A percentile compares a stretch with the other conserved stretches of the same genome.
These are phyloP conservation scores for Bombyx huttoni DNA, from an alignment of 2,888 invertebrate species.

Conservation along the genomic window DNA sequence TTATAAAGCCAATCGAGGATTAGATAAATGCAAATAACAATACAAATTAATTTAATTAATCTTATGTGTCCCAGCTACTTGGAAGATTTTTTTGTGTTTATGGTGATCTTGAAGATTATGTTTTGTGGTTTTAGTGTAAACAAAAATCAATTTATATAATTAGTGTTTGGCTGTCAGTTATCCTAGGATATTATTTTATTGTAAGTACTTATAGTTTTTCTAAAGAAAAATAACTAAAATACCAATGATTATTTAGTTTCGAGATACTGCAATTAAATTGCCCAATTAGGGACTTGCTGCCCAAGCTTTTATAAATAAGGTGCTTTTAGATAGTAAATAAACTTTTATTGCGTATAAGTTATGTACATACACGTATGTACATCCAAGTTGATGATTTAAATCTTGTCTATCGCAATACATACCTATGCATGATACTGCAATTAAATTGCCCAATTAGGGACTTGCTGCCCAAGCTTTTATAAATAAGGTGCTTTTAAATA, in stretches of 20 bases:
- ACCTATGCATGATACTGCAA: neutral
- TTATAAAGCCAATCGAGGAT: slow-evolving; percentile 23
- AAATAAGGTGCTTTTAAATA: too few relatives aligned
- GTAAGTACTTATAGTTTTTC: slow-evolving; percentile 33
- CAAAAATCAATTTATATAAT: slow-evolving; percentile 26
- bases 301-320: too few relatives aligned
- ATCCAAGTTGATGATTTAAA: neutral
- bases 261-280: too few relatives aligned
- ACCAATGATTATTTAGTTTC: too few relatives aligned
- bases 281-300: too few relatives aligned
- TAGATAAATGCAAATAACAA: neutral
- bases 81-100: slow-evolving; percentile 41
- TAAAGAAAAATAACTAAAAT: too few relatives aligned
- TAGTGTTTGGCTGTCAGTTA: slow-evolving; percentile 35
- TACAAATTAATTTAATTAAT: slow-evolving; percentile 20
- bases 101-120: slow-evolving; percentile 47
- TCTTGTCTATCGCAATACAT: neutral
- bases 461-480: too few relatives aligned
- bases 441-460: too few relatives aligned
- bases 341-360: too few relatives aligned
- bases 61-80: slow-evolving; percentile 46
- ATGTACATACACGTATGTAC: too few relatives aligned
- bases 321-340: too few relatives aligned
- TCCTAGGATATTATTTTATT: slow-evolving; percentile 38
- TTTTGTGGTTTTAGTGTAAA: slow-evolving; percentile 51